Percentiles rank a stretch among this genome's conserved stretches.
phyloP scores from a whole-genome alignment of 1,140 invertebrate genomes.

The Whitmania pigra region DNA sequence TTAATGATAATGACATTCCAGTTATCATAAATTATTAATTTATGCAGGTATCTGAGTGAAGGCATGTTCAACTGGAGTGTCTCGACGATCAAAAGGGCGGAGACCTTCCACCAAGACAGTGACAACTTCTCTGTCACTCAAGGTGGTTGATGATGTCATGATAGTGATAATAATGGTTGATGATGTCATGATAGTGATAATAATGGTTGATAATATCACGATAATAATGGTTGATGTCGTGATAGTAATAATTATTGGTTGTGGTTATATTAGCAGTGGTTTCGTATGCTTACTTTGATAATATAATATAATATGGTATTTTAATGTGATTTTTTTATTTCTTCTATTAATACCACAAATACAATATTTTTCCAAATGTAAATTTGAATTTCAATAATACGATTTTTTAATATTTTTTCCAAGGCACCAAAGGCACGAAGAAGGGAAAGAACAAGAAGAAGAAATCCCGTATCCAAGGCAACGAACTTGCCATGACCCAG shows the following conservation, averaged over 20 bases:
- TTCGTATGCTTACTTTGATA: not conserved
- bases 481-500: constrained; percentile 65
- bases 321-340: not conserved
- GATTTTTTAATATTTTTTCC: not conserved
- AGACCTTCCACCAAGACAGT: constrained; percentile 65
- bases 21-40: no score
- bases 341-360: not conserved
- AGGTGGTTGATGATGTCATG: no score
- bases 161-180: not conserved
- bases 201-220: no score
- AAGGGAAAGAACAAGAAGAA: constrained; percentile 46
- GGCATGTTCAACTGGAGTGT: constrained; percentile 85
- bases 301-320: no score
- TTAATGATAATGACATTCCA: no score
- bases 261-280: no score
- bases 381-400: no score
- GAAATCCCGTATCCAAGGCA: constrained; percentile 60
- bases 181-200: no score
- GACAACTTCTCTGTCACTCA: constrained; percentile 45
- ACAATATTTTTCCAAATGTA: no score
- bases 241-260: not conserved
- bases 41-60: constrained; percentile 74
- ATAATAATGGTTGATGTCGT: no score
- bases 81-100: constrained; percentile 74
- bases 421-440: constrained; percentile 34